Percentiles rank a stretch among this genome's conserved stretches.
These are phyloP conservation scores for Asteroscopus sphinx DNA, from an alignment of 2,888 invertebrate genomes.

Conservation along the genomic window DNA sequence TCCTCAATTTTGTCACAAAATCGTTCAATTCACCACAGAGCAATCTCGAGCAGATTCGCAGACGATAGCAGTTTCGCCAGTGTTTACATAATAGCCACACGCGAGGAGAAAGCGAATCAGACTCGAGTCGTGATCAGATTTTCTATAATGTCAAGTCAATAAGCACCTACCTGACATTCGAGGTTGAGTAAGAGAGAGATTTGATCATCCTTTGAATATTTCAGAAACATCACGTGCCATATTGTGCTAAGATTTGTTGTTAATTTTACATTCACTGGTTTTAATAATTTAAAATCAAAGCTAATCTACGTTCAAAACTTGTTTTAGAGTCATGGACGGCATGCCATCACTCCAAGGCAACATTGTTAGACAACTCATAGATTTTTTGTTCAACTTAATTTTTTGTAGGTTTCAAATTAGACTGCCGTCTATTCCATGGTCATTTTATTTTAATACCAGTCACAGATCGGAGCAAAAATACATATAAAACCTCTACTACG, in stretches of 20 bases:
- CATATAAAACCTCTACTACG: background rate
- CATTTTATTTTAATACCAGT: background rate
- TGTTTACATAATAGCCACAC: conserved; percentile 69
- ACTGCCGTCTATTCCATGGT: conserved; percentile 1
- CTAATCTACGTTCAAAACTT: conserved; percentile 16
- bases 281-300: conserved; percentile 2
- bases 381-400: conserved; percentile 19
- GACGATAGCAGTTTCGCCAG: conserved; percentile 64
- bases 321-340: conserved; percentile 18
- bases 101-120: conserved; percentile 66
- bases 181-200: conserved; percentile 27
- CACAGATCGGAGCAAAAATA: background rate
- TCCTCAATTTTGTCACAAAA: conserved; percentile 30
- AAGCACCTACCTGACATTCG: conserved; percentile 59
- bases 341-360: conserved; percentile 17
- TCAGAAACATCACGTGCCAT: conserved; percentile 11
- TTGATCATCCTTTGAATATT: conserved; percentile 23
- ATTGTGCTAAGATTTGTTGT: conserved; percentile 7
- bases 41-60: conserved; percentile 63
- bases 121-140: conserved; percentile 62
- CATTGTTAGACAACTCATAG: conserved; percentile 4
- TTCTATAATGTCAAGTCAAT: conserved; percentile 62
- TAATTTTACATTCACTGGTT: conserved; percentile 1
- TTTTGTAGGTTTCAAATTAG: conserved; percentile 12
- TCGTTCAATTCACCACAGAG: conserved; percentile 44